Percentiles rank a stretch among this genome's conserved stretches.
phyloP scores from a whole-genome alignment of 2,888 invertebrate genomes.

The Ormyrus rosae region DNA sequence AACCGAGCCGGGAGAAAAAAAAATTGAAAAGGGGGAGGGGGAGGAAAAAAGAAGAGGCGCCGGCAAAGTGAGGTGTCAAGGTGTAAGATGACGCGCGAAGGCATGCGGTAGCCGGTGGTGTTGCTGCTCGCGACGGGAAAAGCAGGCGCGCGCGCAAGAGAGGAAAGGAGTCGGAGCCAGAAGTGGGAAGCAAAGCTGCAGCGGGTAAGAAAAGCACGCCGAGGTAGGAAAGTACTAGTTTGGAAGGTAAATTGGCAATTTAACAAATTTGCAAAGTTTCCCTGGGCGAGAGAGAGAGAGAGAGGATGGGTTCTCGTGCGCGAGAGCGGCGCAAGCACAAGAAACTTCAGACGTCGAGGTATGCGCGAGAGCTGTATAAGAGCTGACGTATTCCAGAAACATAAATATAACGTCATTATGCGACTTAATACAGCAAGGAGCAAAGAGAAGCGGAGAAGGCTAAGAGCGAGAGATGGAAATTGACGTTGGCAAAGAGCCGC shows the following conservation, averaged over 20 bases:
- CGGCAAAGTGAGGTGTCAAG: no score
- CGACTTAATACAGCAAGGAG: conserved; percentile 46
- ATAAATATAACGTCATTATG: conserved; percentile 58
- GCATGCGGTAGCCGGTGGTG: no score
- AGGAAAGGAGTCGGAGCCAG: not conserved
- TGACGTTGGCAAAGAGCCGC: not conserved
- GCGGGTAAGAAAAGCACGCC: not conserved
- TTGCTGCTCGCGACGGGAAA: no score
- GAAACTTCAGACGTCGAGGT: conserved; percentile 65
- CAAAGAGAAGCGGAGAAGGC: conserved; percentile 23
- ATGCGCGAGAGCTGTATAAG: conserved; percentile 35
- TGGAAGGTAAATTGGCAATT: conserved; percentile 74
- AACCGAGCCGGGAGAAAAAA: no score
- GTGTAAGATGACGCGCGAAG: no score
- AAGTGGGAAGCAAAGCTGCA: not conserved
- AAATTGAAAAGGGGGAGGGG: not conserved
- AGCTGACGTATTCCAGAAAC: conserved; percentile 54
- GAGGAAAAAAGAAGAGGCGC: not conserved
- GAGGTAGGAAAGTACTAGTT: conserved; percentile 64
- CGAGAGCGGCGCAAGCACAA: not conserved
- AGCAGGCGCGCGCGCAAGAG: not conserved
- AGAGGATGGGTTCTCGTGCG: conserved; percentile 45
- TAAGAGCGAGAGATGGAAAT: conserved; percentile 14
- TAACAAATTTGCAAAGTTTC: conserved; percentile 74
- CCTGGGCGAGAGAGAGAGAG: not conserved